Evolutionary conservation across 1,140 invertebrate species (phyloP).

Genomic region (Sarcophaga bullata): DNA sequence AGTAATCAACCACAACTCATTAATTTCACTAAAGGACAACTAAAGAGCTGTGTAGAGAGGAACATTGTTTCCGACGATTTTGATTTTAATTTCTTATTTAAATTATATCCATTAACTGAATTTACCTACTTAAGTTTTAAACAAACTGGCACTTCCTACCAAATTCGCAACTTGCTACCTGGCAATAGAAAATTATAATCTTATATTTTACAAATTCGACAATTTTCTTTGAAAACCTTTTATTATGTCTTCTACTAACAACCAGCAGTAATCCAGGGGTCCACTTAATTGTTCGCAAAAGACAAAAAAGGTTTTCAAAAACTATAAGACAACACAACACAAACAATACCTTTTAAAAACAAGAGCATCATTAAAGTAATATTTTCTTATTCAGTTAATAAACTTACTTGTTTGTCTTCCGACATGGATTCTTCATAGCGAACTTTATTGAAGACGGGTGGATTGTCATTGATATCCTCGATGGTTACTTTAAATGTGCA

Average conservation of each 20-base stretch:
- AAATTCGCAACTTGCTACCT: too few species aligned
- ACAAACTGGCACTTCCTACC: too few species aligned
- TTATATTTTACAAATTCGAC: too few species aligned
- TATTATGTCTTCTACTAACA: constrained; percentile 43
- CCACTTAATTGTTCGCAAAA: constrained; percentile 52
- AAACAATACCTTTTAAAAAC: not conserved
- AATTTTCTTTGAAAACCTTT: too few species aligned
- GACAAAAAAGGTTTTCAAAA: constrained; percentile 16
- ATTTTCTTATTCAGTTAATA: not conserved
- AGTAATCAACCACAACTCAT: too few species aligned
- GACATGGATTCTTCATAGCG: constrained; percentile 68
- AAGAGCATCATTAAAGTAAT: not conserved
- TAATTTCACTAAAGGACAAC: too few species aligned
- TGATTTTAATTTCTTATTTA: too few species aligned
- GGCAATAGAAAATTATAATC: too few species aligned
- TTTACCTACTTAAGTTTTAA: too few species aligned
- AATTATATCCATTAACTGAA: too few species aligned
- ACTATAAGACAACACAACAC: not conserved
- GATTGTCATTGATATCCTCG: constrained; percentile 88
- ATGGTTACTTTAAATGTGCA: constrained; percentile 90
- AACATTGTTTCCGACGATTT: too few species aligned
- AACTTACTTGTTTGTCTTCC: constrained; percentile 60
- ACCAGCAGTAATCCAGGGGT: constrained; percentile 63
- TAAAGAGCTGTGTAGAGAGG: too few species aligned
- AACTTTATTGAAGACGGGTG: constrained; percentile 86